Base-by-base conservation (phyloP, 2,888 invertebrate species). In the Oscheius sp. region DNA sequence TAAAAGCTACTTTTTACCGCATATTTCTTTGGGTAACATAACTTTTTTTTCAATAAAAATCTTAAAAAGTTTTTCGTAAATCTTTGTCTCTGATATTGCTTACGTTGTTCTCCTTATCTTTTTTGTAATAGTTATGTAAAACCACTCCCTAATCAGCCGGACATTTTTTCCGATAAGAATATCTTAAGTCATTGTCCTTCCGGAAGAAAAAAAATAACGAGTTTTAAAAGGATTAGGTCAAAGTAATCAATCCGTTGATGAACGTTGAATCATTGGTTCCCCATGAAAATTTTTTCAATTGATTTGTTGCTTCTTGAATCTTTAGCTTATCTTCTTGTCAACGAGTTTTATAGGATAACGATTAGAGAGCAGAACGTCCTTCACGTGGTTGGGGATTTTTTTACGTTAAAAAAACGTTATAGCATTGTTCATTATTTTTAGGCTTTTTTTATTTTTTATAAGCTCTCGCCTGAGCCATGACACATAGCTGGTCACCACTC, bases 91-190 rank as follows among this genome's bases (percentile, higher is more conserved):
- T 36, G 36, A 8, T 36, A 36, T 36, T 14, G 14, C 36, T 36
- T 36, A 14, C 14, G 36, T 36, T 36, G 36, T 14, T 36, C 36
- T 36, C 8, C 36, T 36, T 14, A 9, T 36, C 36, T 36, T 36
- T 14, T 14, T 36, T 14, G 36, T 36, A 8, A 8, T 36, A 8
- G 8, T 36, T n/a, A n/a, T n/a, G n/a, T n/a, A n/a, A n/a, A n/a
- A 9, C 73, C 73, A 77, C 50, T 77, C 76, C 77, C 76, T 80
- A 41, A 82, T 62, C 49, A 14, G 36, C 36, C 14, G 36, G 36
- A 36, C n/a, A n/a, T 8, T 36, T 36, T 36, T 9, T 36, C 14
- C 14, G 36, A 36, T 9, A 14, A 8, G 36, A 36, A 36, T 36
- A 36, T 36, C 36, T 9, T 36, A 36, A 36, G 8, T 36, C 14